phyloP scores from a whole-genome alignment of 2,888 invertebrate species.

The Tipula unca region DNA sequence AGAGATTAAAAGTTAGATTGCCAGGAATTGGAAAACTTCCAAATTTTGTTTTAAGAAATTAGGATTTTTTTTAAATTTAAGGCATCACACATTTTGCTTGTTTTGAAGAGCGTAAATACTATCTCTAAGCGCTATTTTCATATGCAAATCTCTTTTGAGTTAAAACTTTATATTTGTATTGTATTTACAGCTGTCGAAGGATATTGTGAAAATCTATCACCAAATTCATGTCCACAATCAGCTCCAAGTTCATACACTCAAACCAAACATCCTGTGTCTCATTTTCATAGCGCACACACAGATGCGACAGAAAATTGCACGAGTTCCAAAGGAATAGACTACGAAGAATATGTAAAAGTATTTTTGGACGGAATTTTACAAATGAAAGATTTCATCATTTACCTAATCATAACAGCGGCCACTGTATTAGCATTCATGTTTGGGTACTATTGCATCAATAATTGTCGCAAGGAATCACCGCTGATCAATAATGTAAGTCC shows the following conservation, averaged over 20 bases:
- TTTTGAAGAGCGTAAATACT: no score
- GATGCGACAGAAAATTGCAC: not conserved
- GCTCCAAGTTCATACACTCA: not conserved
- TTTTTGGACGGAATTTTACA: conserved; percentile 28
- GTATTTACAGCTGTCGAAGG: conserved; percentile 16
- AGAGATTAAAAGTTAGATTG: no score
- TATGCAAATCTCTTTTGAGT: no score
- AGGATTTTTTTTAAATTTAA: no score
- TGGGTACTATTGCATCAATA: conserved; percentile 71
- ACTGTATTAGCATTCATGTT: conserved; percentile 64
- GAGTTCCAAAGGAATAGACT: not conserved
- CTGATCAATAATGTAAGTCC: conserved; percentile 50
- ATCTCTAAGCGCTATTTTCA: no score
- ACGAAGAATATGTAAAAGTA: conserved; percentile 27
- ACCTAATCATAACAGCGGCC: conserved; percentile 57
- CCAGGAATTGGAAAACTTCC: no score
- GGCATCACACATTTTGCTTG: no score
- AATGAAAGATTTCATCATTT: conserved; percentile 47
- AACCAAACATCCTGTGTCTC: not conserved
- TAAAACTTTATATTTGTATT: not conserved
- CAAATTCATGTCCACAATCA: conserved; percentile 28
- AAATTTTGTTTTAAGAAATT: no score
- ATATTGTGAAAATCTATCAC: conserved; percentile 31
- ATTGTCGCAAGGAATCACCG: conserved; percentile 58
- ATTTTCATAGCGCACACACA: not conserved